Conservation (phyloP, 1,140 invertebrate species). For the Diorhabda elongata region DNA sequence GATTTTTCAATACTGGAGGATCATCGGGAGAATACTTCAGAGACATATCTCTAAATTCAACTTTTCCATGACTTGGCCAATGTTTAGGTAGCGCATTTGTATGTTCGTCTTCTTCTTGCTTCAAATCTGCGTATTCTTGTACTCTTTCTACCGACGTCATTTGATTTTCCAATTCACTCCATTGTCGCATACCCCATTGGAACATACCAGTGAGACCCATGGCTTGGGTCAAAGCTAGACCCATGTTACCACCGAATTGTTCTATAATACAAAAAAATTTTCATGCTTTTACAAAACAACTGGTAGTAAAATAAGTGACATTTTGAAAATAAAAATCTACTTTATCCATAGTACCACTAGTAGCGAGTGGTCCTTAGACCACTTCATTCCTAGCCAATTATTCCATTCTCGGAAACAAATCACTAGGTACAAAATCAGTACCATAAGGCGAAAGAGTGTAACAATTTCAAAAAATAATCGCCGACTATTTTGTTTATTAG, state of each 20-base stretch:
- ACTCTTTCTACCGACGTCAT: conserved; percentile 81
- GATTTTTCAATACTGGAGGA: conserved; percentile 60
- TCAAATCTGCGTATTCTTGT: conserved; percentile 67
- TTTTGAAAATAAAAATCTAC: too few species aligned
- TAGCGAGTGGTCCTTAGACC: too few species aligned
- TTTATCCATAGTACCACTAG: too few species aligned
- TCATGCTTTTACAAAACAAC: too few species aligned
- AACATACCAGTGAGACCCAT: conserved; percentile 80
- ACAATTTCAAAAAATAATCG: too few species aligned
- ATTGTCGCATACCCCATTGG: conserved; percentile 79
- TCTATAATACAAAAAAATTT: conserved; percentile 7
- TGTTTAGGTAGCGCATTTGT: conserved; percentile 47
- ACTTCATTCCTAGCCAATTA: too few species aligned
- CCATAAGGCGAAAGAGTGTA: too few species aligned
- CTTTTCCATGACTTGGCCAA: conserved; percentile 33
- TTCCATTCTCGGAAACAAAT: too few species aligned
- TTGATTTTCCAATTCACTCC: conserved; percentile 76
- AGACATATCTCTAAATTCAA: conserved; percentile 50
- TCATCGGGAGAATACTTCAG: conserved; percentile 63
- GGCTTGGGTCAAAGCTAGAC: conserved; percentile 76
- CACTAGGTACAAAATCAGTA: too few species aligned
- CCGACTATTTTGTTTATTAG: too few species aligned
- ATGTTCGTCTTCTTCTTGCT: conserved; percentile 50
- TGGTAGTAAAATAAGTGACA: too few species aligned
- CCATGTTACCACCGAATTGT: conserved; percentile 59